Conservation (phyloP, 2,797 vertebrate species). For the Clarias pachynema region DNA sequence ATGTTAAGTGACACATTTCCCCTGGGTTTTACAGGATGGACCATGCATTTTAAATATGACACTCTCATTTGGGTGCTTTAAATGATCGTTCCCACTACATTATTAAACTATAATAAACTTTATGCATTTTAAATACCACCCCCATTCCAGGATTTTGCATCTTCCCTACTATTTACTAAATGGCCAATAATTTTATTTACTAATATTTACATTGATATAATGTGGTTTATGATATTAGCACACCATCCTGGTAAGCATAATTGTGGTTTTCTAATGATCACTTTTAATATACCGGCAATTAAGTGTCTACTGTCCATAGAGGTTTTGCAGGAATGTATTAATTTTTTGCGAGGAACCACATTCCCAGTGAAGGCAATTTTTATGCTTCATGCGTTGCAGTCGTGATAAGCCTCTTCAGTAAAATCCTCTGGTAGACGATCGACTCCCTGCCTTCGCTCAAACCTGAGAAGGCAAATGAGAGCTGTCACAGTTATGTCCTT, state of each 20-base stretch:
- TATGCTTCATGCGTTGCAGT: conserved; percentile 24
- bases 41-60: conserved; percentile 32
- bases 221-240: conserved; percentile 21
- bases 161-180: conserved; percentile 1
- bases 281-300: conserved; percentile 40
- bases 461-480: conserved; percentile 43
- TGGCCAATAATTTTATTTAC: conserved; percentile 13
- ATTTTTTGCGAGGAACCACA: conserved; percentile 10
- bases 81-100: neutral
- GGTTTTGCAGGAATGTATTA: conserved; percentile 9
- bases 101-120: neutral
- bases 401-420: conserved; percentile 26
- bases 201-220: conserved; percentile 31
- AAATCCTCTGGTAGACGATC: conserved; percentile 28
- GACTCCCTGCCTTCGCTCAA: conserved; percentile 40
- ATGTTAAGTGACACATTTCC: conserved; percentile 47
- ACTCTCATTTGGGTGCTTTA: neutral
- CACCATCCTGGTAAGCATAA: conserved; percentile 18
- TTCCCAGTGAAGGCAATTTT: conserved; percentile 16
- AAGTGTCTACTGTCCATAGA: conserved; percentile 28
- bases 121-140: neutral
- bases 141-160: neutral
- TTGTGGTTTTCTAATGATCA: conserved; percentile 38
- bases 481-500: conserved; percentile 37
- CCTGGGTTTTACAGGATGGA: conserved; percentile 41